Evolutionary conservation across 2,113 vertebrate species (phyloP).

Genomic region (Xiphophorus hellerii): DNA sequence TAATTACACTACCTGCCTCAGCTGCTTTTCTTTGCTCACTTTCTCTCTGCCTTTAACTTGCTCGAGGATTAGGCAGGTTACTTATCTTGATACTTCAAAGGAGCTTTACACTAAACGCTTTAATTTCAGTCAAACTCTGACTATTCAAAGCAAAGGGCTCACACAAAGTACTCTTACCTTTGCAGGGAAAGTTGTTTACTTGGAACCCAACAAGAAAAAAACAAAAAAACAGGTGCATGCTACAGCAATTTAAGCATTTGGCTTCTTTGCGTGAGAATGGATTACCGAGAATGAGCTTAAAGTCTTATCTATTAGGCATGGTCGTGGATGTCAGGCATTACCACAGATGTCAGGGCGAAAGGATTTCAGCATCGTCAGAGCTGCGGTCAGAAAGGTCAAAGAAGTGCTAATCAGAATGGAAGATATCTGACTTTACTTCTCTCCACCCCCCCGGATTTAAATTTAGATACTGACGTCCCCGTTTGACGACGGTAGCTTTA

Average conservation of each 20-base stretch:
- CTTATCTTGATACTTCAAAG: conserved; percentile 60
- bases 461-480: background rate
- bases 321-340: conserved; percentile 46
- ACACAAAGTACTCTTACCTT: background rate
- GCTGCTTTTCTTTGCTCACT: conserved; percentile 28
- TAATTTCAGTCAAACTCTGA: conserved; percentile 23
- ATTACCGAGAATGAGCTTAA: conserved; percentile 53
- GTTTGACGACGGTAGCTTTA: background rate
- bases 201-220: background rate
- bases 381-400: background rate
- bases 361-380: conserved; percentile 16
- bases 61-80: conserved; percentile 49
- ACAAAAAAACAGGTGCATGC: background rate
- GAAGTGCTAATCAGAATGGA: background rate
- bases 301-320: conserved; percentile 53
- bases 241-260: conserved; percentile 31
- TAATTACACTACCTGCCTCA: conserved; percentile 36
- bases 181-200: background rate
- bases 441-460: background rate
- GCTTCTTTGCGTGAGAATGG: conserved; percentile 38
- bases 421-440: background rate
- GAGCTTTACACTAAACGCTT: conserved; percentile 23
- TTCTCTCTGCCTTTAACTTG: conserved; percentile 31
- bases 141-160: background rate
- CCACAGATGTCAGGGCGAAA: conserved; percentile 30